Conservation (phyloP, 2,113 vertebrate genomes). For the Equus quagga region DNA sequence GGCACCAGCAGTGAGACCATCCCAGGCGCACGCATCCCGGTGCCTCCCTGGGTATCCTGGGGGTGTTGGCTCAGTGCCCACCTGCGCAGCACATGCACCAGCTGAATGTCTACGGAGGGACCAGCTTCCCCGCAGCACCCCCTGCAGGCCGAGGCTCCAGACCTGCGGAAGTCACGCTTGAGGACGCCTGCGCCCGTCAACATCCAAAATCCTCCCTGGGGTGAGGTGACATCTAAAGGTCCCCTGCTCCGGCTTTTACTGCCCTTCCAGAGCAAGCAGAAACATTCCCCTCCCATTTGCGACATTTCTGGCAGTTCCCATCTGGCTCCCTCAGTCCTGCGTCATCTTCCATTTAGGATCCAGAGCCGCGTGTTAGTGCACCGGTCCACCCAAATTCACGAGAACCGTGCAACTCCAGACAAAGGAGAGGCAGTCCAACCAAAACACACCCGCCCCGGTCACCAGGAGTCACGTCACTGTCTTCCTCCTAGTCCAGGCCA, state of each 20-base stretch:
- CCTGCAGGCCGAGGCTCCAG: background rate
- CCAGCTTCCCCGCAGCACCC: background rate
- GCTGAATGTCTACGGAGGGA: no score
- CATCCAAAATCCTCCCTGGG: no score
- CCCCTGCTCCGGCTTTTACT: background rate
- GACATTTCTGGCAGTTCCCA: fast-evolving
- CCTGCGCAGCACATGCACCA: no score
- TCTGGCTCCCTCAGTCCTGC: background rate
- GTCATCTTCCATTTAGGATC: background rate
- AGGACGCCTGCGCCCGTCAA: background rate
- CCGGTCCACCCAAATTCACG: background rate
- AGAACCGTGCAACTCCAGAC: no score
- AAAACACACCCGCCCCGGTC: background rate
- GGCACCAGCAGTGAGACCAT: background rate
- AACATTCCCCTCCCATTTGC: background rate
- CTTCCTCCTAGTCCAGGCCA: fast-evolving
- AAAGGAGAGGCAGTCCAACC: background rate
- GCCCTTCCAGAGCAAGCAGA: no score
- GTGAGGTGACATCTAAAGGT: background rate
- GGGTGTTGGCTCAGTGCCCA: no score
- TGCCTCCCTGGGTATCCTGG: background rate
- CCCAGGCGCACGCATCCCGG: fast-evolving
- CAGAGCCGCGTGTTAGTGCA: background rate
- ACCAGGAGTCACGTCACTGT: background rate
- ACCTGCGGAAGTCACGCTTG: background rate